Percentiles rank a stretch among this genome's conserved stretches.
phyloP scores from a whole-genome alignment of 2,113 vertebrate species.

The Rhodinocichla rosea region DNA sequence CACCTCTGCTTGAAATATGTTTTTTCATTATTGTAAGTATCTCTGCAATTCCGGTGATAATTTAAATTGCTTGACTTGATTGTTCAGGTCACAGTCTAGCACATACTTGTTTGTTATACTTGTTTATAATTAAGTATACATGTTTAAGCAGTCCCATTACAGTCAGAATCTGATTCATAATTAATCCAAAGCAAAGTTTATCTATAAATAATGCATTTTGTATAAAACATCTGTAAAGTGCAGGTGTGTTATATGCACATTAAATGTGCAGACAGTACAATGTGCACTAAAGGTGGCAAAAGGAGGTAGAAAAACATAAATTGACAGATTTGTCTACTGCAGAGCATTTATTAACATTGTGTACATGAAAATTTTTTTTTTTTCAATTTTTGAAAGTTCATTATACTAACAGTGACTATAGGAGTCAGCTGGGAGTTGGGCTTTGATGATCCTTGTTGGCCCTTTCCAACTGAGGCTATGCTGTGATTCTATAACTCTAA shows the following conservation, averaged over 20 bases:
- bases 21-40: conserved; percentile 3
- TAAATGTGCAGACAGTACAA: not conserved
- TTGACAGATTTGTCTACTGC: not conserved
- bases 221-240: conserved; percentile 11
- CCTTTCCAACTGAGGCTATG: not conserved
- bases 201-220: conserved; percentile 46
- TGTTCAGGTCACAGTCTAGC: conserved; percentile 13
- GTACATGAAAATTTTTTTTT: not conserved
- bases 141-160: conserved; percentile 21
- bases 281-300: not conserved
- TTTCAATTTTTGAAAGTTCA: not conserved
- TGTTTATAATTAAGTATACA: conserved; percentile 27
- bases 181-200: conserved; percentile 44
- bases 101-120: conserved; percentile 3
- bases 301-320: not conserved
- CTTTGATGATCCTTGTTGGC: not conserved
- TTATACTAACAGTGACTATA: not conserved
- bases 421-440: not conserved
- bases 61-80: conserved; percentile 26
- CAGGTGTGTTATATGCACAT: not conserved
- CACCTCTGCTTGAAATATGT: not conserved
- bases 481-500: not conserved
- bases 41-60: not conserved
- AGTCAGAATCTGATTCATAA: conserved; percentile 24
- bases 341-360: not conserved